phyloP scores from a whole-genome alignment of 2,113 vertebrate genomes.

The Cygnus buccinator region DNA sequence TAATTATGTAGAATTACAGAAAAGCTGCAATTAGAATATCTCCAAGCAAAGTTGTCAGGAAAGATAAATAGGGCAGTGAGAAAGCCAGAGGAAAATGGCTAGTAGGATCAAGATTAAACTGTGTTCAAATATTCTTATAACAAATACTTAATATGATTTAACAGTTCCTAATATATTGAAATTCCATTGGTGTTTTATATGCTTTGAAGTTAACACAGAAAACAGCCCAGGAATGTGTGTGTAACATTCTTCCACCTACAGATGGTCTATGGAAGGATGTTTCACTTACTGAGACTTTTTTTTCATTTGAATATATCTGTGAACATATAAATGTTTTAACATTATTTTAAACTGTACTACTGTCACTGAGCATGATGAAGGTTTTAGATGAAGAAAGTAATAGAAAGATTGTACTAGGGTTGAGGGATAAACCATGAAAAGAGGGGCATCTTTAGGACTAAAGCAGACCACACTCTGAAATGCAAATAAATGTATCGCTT shows the following conservation, averaged over 20 bases:
- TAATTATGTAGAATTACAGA: neutral
- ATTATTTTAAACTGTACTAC: neutral
- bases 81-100: neutral
- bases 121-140: neutral
- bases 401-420: neutral
- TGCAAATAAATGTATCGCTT: neutral
- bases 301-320: neutral
- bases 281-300: neutral
- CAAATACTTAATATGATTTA: neutral
- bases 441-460: neutral
- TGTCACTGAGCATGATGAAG: neutral
- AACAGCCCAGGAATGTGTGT: neutral
- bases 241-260: neutral
- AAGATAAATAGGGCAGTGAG: neutral
- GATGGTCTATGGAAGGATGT: neutral
- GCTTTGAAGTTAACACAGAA: neutral
- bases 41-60: neutral
- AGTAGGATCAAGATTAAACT: neutral
- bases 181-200: neutral
- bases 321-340: neutral
- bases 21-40: neutral
- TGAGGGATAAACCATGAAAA: neutral
- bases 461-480: neutral
- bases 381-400: neutral
- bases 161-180: neutral